phyloP scores from a whole-genome alignment of 2,888 invertebrate species.

The Netelia virgata region DNA sequence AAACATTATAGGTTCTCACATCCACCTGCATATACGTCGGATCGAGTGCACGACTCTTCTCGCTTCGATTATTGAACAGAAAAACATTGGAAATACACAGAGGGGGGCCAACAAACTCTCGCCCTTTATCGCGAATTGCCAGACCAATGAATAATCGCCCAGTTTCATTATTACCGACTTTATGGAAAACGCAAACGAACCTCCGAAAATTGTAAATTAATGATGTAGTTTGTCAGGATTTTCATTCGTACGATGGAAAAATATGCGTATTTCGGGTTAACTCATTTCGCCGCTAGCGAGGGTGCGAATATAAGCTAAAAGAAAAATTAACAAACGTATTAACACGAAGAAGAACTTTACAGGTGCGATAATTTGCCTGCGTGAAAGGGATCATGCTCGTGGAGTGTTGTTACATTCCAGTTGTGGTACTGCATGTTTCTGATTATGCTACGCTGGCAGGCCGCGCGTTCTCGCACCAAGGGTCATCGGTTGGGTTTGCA shows the following conservation, averaged over 20 bases:
- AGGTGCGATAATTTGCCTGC: conserved; percentile 38
- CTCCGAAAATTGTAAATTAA: conserved; percentile 45
- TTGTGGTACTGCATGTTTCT: conserved; percentile 48
- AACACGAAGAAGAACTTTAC: conserved; percentile 24
- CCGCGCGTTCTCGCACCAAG: conserved; percentile 16
- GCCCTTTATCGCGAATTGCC: conserved; percentile 57
- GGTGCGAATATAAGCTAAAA: background rate
- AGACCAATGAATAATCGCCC: conserved; percentile 64
- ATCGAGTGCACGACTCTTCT: conserved; percentile 57
- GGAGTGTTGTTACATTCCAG: conserved; percentile 39
- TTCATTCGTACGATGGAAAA: background rate
- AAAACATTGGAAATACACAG: conserved; percentile 33
- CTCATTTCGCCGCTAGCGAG: background rate
- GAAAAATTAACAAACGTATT: background rate
- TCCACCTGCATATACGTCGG: conserved; percentile 21
- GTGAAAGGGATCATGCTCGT: conserved; percentile 33
- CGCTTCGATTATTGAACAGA: conserved; percentile 61
- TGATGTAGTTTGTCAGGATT: conserved; percentile 20
- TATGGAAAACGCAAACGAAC: conserved; percentile 26
- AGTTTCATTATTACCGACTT: conserved; percentile 57
- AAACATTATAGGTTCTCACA: conserved; percentile 46
- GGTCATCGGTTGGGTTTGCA: conserved; percentile 70
- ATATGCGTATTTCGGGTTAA: conserved; percentile 1
- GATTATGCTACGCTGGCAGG: conserved; percentile 57
- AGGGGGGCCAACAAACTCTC: conserved; percentile 4